Evolutionary conservation across 2,113 vertebrate genomes (phyloP).

Genomic region (Elgaria multicarinata): DNA sequence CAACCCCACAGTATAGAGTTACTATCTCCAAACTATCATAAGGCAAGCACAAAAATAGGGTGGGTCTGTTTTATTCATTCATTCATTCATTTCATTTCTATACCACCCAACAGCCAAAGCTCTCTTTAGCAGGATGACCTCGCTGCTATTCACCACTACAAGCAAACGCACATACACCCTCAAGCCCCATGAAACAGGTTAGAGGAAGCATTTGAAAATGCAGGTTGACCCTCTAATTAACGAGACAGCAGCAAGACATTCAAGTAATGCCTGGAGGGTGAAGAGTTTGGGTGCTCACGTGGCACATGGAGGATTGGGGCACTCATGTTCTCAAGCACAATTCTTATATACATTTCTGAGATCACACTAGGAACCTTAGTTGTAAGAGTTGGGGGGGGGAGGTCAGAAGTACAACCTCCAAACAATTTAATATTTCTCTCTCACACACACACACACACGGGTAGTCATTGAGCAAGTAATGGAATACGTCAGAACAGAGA

Average conservation of each 20-base stretch:
- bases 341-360: not conserved
- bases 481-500: no score
- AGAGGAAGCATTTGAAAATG: not conserved
- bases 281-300: not conserved
- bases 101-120: no score
- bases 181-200: not conserved
- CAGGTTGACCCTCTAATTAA: not conserved
- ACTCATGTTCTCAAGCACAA: not conserved
- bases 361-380: not conserved
- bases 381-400: no score
- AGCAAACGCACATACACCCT: no score
- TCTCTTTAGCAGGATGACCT: no score
- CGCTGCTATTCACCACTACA: not conserved
- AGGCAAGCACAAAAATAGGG: not conserved
- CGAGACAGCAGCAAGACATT: not conserved
- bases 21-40: not conserved
- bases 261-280: not conserved
- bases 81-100: no score
- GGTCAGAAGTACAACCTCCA: no score
- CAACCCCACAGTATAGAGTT: not conserved
- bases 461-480: no score
- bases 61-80: no score
- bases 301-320: not conserved
- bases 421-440: no score
- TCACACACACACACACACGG: no score